phyloP scores from a whole-genome alignment of 2,113 vertebrate species.

The Lathamus discolor region DNA sequence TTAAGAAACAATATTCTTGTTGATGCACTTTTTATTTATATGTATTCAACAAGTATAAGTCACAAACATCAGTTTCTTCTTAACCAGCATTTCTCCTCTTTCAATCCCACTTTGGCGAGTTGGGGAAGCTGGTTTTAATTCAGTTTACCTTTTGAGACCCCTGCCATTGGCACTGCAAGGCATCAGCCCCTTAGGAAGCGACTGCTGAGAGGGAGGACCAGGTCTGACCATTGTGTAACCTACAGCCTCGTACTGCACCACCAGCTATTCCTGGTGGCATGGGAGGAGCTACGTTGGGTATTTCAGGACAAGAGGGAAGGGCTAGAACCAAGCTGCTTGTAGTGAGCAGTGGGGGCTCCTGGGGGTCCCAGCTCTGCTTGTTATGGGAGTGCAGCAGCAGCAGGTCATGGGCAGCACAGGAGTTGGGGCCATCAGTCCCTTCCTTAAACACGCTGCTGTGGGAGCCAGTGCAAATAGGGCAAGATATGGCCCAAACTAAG shows the following conservation, averaged over 20 bases:
- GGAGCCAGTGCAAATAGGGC: rapidly evolving
- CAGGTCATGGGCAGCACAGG: not conserved
- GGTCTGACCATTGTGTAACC: not conserved
- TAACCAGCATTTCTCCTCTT: not conserved
- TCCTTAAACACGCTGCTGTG: not conserved
- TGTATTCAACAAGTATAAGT: not conserved
- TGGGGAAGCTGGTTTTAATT: not conserved
- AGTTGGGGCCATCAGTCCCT: not conserved
- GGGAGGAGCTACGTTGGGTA: not conserved
- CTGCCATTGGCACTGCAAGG: not conserved
- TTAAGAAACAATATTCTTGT: not conserved
- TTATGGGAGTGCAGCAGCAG: not conserved
- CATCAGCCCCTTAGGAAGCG: not conserved
- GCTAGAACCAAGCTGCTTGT: rapidly evolving
- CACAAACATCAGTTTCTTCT: not conserved
- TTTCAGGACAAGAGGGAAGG: not conserved
- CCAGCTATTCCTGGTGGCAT: too few species aligned
- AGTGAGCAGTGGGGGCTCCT: rapidly evolving
- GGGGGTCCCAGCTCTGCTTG: not conserved
- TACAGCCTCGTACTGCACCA: rapidly evolving
- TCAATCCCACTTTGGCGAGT: not conserved
- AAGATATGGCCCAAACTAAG: not conserved
- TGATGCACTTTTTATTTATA: not conserved
- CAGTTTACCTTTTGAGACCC: not conserved
- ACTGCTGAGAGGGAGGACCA: not conserved